These are phyloP conservation scores for Eumaeus atala DNA, from an alignment of 1,140 invertebrate species.

Conservation along the genomic window DNA sequence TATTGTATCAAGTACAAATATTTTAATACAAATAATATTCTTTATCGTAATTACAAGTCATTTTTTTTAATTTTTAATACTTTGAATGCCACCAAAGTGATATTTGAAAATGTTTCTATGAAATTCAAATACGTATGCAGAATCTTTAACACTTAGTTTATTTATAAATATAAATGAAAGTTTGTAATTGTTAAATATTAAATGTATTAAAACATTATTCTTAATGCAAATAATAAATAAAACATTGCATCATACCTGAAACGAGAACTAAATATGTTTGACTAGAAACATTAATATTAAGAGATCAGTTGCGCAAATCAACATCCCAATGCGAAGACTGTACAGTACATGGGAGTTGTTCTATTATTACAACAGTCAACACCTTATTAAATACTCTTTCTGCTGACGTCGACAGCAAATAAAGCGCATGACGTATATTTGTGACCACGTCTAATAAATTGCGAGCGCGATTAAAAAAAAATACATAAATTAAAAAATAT, in stretches of 20 bases:
- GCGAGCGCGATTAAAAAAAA: conserved; percentile 8
- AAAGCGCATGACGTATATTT: not conserved
- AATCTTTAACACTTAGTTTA: too few species aligned
- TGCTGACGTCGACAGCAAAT: not conserved
- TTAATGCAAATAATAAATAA: not conserved
- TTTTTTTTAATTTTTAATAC: too few species aligned
- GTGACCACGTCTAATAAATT: not conserved
- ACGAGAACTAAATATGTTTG: conserved; percentile 30
- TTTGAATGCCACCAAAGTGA: too few species aligned
- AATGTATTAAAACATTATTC: not conserved
- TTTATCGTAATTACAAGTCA: too few species aligned
- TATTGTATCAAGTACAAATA: too few species aligned
- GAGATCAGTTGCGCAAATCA: conserved; percentile 46
- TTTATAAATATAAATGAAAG: too few species aligned
- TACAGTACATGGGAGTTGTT: conserved; percentile 24
- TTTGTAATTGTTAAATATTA: conserved; percentile 2
- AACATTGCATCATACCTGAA: not conserved
- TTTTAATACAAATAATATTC: too few species aligned
- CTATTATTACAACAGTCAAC: conserved; percentile 9
- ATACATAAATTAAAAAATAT: not conserved
- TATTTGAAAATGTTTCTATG: too few species aligned
- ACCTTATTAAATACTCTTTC: not conserved
- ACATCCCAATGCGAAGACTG: conserved; percentile 27
- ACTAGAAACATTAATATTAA: conserved; percentile 60
- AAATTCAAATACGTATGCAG: too few species aligned